phyloP scores from a whole-genome alignment of 2,888 invertebrate genomes.

The Blera fallax region DNA sequence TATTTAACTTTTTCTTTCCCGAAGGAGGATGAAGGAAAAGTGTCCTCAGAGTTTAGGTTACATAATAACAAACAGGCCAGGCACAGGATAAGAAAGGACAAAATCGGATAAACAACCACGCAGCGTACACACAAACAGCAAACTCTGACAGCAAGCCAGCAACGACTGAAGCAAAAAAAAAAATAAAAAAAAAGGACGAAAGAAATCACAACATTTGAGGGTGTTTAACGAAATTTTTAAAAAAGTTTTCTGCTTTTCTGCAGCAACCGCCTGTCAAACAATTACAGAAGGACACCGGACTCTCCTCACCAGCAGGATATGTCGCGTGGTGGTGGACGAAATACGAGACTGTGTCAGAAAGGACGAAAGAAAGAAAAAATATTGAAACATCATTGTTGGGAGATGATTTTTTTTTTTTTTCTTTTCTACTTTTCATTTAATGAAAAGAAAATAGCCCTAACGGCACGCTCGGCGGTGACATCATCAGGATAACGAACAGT shows the following conservation, averaged over 20 bases:
- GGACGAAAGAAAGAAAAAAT: slow-evolving; percentile 21
- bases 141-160: neutral
- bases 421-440: slow-evolving; percentile 61
- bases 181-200: slow-evolving; percentile 36
- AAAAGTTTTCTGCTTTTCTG: slow-evolving; percentile 11
- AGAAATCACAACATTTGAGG: slow-evolving; percentile 69
- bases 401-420: slow-evolving; percentile 34
- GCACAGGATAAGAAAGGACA: slow-evolving; percentile 20
- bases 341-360: slow-evolving; percentile 14
- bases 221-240: slow-evolving; percentile 59
- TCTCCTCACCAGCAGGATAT: slow-evolving; percentile 22
- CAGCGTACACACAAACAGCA: slow-evolving; percentile 19
- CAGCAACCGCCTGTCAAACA: slow-evolving; percentile 65
- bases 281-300: slow-evolving; percentile 57
- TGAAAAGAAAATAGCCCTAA: slow-evolving; percentile 67
- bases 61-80: slow-evolving; percentile 63
- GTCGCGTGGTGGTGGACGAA: neutral
- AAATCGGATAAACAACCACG: slow-evolving; percentile 65
- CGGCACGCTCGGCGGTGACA: slow-evolving; percentile 52
- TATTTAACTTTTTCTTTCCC: slow-evolving; percentile 55
- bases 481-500: slow-evolving; percentile 56
- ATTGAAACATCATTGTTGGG: slow-evolving; percentile 62
- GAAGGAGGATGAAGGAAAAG: neutral
- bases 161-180: neutral
- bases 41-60: slow-evolving; percentile 61